phyloP scores from a whole-genome alignment of 2,797 vertebrate species.

The Catharus ustulatus region DNA sequence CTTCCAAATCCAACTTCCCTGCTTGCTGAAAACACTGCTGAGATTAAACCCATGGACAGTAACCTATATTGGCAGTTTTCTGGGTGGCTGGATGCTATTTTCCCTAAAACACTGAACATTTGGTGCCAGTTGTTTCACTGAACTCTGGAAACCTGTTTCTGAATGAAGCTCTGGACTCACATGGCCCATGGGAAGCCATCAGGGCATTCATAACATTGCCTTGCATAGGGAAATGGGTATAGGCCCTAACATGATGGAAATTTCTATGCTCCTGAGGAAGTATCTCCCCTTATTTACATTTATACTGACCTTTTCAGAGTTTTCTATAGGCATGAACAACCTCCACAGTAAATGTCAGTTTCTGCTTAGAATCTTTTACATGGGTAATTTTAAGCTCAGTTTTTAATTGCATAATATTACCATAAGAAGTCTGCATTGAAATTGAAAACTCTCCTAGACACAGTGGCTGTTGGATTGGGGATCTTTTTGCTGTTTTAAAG shows the following conservation, averaged over 20 bases:
- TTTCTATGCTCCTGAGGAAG: neutral
- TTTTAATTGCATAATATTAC: conserved; percentile 33
- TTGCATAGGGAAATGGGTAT: neutral
- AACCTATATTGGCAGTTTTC: neutral
- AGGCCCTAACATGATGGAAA: neutral
- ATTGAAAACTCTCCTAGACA: neutral
- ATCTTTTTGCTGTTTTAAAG: neutral
- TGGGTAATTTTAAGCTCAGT: neutral
- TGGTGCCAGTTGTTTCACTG: neutral
- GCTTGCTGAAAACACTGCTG: neutral
- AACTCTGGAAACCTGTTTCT: neutral
- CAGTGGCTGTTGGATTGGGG: neutral
- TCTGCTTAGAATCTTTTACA: conserved; percentile 7
- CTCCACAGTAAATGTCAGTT: conserved; percentile 27
- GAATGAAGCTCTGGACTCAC: neutral
- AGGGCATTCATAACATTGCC: neutral
- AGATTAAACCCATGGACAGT: neutral
- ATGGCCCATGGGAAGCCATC: neutral
- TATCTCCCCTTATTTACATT: neutral
- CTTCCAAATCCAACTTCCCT: neutral
- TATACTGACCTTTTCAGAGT: conserved; percentile 3
- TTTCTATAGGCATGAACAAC: conserved; percentile 1
- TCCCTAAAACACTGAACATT: neutral
- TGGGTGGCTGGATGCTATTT: neutral
- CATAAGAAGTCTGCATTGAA: neutral